A percentile compares a stretch with the other conserved stretches of the same genome.
These are phyloP conservation scores for Amblyraja radiata DNA, from an alignment of 2,797 vertebrate genomes.

Conservation along the genomic window DNA sequence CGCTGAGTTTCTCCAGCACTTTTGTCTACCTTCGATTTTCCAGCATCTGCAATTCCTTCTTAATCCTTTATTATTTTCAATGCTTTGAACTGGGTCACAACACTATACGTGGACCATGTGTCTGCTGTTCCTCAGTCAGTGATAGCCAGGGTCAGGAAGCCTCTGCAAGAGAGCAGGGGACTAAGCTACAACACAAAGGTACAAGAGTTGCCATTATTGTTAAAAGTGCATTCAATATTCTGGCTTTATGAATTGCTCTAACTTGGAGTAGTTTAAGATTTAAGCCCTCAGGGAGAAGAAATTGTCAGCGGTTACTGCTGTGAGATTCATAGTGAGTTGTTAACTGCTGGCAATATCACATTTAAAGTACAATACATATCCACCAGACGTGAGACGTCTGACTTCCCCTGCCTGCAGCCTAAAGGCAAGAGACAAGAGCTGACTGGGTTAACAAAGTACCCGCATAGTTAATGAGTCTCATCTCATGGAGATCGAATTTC, in stretches of 20 bases:
- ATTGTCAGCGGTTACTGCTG: background rate
- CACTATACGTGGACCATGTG: no score
- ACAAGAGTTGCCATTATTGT: background rate
- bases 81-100: background rate
- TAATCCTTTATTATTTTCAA: background rate
- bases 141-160: background rate
- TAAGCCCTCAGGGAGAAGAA: background rate
- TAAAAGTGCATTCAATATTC: background rate
- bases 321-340: background rate
- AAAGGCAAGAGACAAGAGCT: conserved; percentile 1
- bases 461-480: background rate
- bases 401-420: background rate
- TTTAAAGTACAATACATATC: background rate
- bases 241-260: background rate
- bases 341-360: background rate
- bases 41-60: no score
- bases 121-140: background rate
- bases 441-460: background rate
- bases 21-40: no score
- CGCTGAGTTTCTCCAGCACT: no score
- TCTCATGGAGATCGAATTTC: background rate
- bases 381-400: background rate
- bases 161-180: background rate
- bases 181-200: no score
- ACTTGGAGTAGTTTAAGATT: background rate